Evolutionary conservation across 2,888 invertebrate species (phyloP), one percentile per base, ranked within the genome.

Genomic region (Apotomis turbidana): DNA sequence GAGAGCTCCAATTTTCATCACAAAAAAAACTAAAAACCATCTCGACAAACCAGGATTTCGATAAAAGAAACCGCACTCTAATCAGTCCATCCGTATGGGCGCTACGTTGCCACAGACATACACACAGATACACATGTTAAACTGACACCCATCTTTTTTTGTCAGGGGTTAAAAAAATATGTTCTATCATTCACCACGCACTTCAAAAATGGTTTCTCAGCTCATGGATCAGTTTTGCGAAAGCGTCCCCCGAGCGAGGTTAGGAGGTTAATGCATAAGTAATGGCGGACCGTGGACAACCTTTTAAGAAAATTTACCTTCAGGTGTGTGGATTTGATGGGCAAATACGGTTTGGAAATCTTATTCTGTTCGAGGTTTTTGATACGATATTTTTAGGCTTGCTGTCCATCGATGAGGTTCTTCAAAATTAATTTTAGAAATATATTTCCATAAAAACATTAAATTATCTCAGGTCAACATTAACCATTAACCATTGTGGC

Each of bases 181-280:
- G 27, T 27, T 27, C 27, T 27, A 49, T 9, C 49, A 12, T 49
- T 10, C 49, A 38, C 41, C 41, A 58, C 13, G 38, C 9, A 46
- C 57, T 44, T 81, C 79, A 81, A 83, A 85, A 82, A 78, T 80
- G 78, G 80, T 81, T 83, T 79, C 76, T 76, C 74, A 59, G 58
- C 66, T 64, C 76, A 75, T 75, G 75, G 74, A 74, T 72, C 74
- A 75, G 76, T 77, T 79, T 78, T 77, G 83, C 80, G 83, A 77
- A 77, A 80, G 77, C 81, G 78, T 85, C 90, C 89, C 86, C 59
- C 75, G 94, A 93, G 94, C 93, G 83, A 93, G 90, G 91, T 94
- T 94, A 93, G 87, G 88, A 93, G 87, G 88, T 91, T 94, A 93
- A 94, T 94, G 94, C 94, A 94, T 94, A 94, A 94, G 92, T 94